Evolutionary conservation across 1,140 invertebrate genomes (phyloP).

Genomic region (Euwallacea similis): DNA sequence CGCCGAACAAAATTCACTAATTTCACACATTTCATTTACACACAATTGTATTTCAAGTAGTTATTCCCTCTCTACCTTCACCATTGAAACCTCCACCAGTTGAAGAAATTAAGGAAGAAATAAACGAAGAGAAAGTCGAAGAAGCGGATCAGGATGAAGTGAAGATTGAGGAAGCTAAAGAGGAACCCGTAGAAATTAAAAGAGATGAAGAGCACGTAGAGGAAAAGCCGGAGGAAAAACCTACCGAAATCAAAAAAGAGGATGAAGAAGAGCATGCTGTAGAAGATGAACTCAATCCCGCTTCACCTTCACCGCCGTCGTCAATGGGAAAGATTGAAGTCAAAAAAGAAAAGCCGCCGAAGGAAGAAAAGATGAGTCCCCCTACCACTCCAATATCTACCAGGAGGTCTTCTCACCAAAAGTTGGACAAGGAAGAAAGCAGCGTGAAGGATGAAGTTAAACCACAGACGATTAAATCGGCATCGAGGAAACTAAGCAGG

Average conservation of each 20-base stretch:
- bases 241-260: conserved; percentile 35
- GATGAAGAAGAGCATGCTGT: conserved; percentile 11
- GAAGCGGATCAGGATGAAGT: conserved; percentile 28
- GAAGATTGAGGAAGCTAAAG: conserved; percentile 29
- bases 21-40: too few relatives aligned
- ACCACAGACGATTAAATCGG: conserved; percentile 52
- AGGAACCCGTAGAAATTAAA: conserved; percentile 36
- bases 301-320: conserved; percentile 9
- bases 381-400: conserved; percentile 41
- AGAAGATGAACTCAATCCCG: conserved; percentile 3
- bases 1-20: too few relatives aligned
- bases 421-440: conserved; percentile 37
- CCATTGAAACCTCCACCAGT: not conserved
- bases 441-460: conserved; percentile 15
- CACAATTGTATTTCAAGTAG: conserved; percentile 2
- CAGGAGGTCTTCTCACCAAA: conserved; percentile 35
- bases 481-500: conserved; percentile 67
- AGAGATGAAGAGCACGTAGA: conserved; percentile 38
- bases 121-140: conserved; percentile 21
- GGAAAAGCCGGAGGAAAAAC: conserved; percentile 41
- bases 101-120: conserved; percentile 22
- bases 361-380: conserved; percentile 39
- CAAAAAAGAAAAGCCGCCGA: conserved; percentile 38
- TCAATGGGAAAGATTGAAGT: conserved; percentile 33
- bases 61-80: not conserved